Evolutionary conservation across 1,140 invertebrate species (phyloP).

Genomic region (Drosophila sp.): DNA sequence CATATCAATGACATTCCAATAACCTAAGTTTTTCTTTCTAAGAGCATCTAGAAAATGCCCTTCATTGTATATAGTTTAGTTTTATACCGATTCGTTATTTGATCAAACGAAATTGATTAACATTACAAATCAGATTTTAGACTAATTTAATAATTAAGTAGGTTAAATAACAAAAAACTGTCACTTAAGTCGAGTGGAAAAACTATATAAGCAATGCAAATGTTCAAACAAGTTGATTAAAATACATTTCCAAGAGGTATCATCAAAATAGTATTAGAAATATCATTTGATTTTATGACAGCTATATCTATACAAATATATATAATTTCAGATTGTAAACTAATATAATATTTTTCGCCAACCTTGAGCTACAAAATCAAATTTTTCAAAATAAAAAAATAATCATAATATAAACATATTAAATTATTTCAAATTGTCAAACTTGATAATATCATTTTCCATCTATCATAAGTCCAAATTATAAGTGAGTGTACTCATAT

Average conservation of each 20-base stretch:
- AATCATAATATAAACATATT: neutral
- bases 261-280: neutral
- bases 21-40: slow-evolving; percentile 31
- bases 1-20: slow-evolving; percentile 80
- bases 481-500: slow-evolving; percentile 38
- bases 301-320: neutral
- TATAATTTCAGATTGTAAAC: neutral
- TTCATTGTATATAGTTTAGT: slow-evolving; percentile 50
- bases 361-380: slow-evolving; percentile 5
- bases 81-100: neutral
- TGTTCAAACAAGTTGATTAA: neutral
- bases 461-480: slow-evolving; percentile 16
- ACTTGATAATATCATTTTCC: slow-evolving; percentile 1
- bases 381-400: neutral
- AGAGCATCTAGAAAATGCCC: slow-evolving; percentile 1
- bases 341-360: neutral
- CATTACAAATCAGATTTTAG: neutral
- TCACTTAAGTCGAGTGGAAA: neutral
- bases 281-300: neutral
- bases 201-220: neutral
- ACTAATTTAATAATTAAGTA: neutral
- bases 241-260: neutral
- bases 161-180: neutral
- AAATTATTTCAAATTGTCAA: neutral
- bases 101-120: neutral